phyloP scores from a whole-genome alignment of 2,113 vertebrate species.

The Microcebus ravelobensis region DNA sequence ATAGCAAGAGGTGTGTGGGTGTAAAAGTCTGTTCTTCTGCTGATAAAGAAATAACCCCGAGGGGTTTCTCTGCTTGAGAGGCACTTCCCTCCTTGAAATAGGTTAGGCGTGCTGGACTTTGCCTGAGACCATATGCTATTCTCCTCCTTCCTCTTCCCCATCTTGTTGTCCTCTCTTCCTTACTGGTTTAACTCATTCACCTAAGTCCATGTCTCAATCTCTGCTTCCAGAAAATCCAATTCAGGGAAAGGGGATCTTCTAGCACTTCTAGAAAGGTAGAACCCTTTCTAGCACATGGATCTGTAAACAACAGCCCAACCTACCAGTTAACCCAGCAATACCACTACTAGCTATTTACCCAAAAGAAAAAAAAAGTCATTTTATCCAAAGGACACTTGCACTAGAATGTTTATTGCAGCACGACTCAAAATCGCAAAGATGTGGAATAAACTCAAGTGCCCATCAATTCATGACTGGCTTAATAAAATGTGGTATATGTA shows the following conservation, averaged over 20 bases:
- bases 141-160: background rate
- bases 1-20: background rate
- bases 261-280: too few species aligned
- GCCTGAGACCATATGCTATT: background rate
- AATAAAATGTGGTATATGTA: too few species aligned
- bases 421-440: too few species aligned
- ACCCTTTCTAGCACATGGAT: background rate
- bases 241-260: background rate
- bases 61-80: background rate
- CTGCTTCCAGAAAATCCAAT: background rate
- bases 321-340: too few species aligned
- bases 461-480: too few species aligned
- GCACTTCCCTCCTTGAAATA: background rate
- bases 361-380: too few species aligned
- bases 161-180: background rate
- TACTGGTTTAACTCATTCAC: background rate
- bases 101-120: background rate
- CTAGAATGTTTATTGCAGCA: too few species aligned
- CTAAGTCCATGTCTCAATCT: background rate
- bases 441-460: too few species aligned
- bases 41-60: background rate
- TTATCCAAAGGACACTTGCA: too few species aligned
- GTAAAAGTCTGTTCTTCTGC: background rate
- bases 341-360: too few species aligned
- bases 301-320: background rate